A percentile compares a stretch with the other conserved stretches of the same genome.
These are phyloP conservation scores for Ceyx margarethae DNA, from an alignment of 2,113 vertebrate genomes.

Conservation along the genomic window DNA sequence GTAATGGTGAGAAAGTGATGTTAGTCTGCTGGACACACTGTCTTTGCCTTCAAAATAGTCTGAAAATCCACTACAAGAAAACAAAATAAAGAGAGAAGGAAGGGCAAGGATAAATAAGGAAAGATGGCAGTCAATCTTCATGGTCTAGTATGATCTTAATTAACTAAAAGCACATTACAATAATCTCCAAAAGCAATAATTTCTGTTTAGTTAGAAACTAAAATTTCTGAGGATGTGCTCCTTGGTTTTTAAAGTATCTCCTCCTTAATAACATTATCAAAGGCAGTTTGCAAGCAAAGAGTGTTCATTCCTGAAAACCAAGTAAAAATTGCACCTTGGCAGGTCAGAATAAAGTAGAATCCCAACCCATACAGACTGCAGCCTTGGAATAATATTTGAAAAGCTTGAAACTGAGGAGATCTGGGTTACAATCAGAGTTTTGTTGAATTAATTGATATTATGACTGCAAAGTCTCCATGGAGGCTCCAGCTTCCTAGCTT, in stretches of 20 bases:
- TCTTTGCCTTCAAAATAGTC: not conserved
- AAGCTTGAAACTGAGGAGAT: conserved; percentile 2
- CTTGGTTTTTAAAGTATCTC: not conserved
- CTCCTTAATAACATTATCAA: not conserved
- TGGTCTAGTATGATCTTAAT: not conserved
- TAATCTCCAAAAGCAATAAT: not conserved
- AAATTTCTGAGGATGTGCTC: not conserved
- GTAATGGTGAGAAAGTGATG: not conserved
- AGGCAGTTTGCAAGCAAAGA: not conserved
- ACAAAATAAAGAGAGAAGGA: not conserved
- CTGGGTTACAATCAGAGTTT: not conserved
- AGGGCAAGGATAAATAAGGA: not conserved
- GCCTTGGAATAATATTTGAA: conserved; percentile 3
- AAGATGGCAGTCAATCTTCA: not conserved
- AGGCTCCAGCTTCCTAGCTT: not conserved
- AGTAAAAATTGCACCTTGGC: not conserved
- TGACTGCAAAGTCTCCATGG: not conserved
- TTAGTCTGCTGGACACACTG: rapidly evolving
- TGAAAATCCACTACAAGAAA: not conserved
- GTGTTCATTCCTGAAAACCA: not conserved
- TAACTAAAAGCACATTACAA: not conserved
- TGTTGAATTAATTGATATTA: not conserved
- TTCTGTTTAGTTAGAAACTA: not conserved
- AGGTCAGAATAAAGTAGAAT: conserved; percentile 1
- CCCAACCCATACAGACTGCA: not conserved